Conservation (phyloP, 2,113 vertebrate species). For the Malurus elegans region DNA sequence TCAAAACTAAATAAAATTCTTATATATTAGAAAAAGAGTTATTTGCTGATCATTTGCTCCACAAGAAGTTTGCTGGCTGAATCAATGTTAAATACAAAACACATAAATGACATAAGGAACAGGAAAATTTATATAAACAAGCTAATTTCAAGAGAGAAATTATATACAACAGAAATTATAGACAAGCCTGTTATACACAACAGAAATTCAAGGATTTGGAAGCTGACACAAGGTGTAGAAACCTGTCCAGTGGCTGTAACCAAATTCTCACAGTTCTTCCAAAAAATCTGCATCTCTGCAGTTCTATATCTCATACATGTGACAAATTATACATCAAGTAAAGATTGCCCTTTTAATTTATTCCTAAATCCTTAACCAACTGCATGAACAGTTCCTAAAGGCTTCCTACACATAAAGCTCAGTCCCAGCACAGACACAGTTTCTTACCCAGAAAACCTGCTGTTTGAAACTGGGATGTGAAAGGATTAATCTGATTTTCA, state of each 20-base stretch:
- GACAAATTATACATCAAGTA: not conserved
- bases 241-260: not conserved
- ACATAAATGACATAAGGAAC: not conserved
- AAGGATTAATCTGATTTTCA: not conserved
- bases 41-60: not conserved
- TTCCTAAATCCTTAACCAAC: not conserved
- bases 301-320: not conserved
- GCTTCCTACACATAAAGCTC: not conserved
- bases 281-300: not conserved
- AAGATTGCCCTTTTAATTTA: not conserved
- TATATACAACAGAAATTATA: not conserved
- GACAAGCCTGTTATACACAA: not conserved
- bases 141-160: not conserved
- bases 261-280: not conserved
- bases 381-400: not conserved
- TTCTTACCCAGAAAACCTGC: not conserved
- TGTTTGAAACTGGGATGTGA: not conserved
- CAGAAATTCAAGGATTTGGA: not conserved
- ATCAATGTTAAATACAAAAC: not conserved
- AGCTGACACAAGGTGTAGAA: not conserved
- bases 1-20: not conserved
- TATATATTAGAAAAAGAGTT: not conserved
- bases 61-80: not conserved
- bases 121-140: not conserved
- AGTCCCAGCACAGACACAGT: not conserved